A percentile compares a stretch with the other conserved stretches of the same genome.
These are phyloP conservation scores for Atrichornis clamosus DNA, from an alignment of 2,113 vertebrate species.

Conservation along the genomic window DNA sequence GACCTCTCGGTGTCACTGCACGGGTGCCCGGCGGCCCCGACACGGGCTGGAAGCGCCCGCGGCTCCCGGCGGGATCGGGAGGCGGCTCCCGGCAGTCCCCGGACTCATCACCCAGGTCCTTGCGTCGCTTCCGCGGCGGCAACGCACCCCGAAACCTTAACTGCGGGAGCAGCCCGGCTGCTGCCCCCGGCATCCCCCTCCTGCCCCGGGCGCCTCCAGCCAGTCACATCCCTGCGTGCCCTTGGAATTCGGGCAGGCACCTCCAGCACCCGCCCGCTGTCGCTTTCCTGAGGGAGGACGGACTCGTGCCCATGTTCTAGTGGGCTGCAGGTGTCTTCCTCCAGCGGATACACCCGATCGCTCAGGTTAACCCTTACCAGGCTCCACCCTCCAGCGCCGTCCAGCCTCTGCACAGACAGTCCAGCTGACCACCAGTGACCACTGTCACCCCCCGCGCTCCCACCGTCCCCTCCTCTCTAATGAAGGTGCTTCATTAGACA, in stretches of 20 bases:
- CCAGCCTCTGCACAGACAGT: not conserved
- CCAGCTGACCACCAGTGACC: not conserved
- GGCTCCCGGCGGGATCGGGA: not conserved
- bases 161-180: not conserved
- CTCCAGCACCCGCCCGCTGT: not conserved
- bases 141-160: not conserved
- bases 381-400: not conserved
- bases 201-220: not conserved
- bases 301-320: not conserved
- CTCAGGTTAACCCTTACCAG: not conserved
- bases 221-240: not conserved
- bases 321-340: not conserved
- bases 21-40: not conserved
- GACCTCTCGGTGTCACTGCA: accelerated
- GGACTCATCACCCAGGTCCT: not conserved
- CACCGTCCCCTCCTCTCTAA: not conserved
- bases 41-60: not conserved
- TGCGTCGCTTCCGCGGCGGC: not conserved
- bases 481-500: not conserved
- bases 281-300: not conserved
- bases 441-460: not conserved
- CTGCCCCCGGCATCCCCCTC: not conserved
- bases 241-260: not conserved
- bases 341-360: not conserved
- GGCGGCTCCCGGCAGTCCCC: not conserved